Conservation (phyloP, 2,797 vertebrate species). For the Menidia menidia region DNA sequence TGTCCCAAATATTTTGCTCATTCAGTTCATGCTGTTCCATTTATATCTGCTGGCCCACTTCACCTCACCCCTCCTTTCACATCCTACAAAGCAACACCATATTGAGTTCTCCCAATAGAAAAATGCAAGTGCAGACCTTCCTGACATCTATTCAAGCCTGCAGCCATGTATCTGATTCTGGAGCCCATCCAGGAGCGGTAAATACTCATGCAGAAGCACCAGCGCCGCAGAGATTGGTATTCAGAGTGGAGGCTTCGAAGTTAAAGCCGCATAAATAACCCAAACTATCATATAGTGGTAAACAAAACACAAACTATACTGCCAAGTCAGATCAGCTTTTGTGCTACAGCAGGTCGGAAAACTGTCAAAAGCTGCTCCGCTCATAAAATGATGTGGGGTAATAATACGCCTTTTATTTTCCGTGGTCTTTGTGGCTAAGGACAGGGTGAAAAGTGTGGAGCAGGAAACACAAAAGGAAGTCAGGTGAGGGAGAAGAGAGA, state of each 20-base stretch:
- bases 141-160: constrained; percentile 64
- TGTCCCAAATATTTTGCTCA: constrained; percentile 41
- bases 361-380: constrained; percentile 34
- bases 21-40: constrained; percentile 31
- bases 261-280: constrained; percentile 61
- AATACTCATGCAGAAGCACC: constrained; percentile 53
- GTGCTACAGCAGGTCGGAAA: constrained; percentile 52
- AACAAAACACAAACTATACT: constrained; percentile 53
- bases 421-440: constrained; percentile 20
- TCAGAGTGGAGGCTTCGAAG: constrained; percentile 52
- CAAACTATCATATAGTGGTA: constrained; percentile 63
- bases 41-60: constrained; percentile 38
- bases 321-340: constrained; percentile 40
- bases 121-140: constrained; percentile 58
- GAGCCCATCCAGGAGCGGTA: constrained; percentile 56
- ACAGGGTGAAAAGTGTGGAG: constrained; percentile 17
- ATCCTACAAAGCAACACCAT: constrained; percentile 49
- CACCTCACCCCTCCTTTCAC: constrained; percentile 34
- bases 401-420: constrained; percentile 14
- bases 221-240: constrained; percentile 58
- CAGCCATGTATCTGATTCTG: constrained; percentile 59
- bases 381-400: constrained; percentile 31
- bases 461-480: constrained; percentile 29
- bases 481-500: constrained; percentile 17
- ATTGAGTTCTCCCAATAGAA: constrained; percentile 55